Evolutionary conservation across 1,140 invertebrate genomes (phyloP).

Genomic region (Procambarus clarkii): DNA sequence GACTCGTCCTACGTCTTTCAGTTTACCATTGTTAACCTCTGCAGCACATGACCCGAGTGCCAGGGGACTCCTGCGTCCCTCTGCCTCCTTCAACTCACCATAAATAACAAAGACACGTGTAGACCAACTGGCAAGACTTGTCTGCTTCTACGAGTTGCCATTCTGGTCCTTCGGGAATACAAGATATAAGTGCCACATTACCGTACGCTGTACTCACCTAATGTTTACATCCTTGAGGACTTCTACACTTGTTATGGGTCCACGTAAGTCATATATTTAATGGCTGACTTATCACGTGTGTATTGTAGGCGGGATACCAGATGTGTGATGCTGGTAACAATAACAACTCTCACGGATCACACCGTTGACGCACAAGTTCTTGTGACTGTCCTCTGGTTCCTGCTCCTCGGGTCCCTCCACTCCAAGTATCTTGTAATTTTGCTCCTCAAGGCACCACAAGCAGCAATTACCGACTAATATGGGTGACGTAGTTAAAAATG

Average conservation of each 20-base stretch:
- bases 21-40: no score
- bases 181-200: background rate
- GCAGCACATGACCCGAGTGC: no score
- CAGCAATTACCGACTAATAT: no score
- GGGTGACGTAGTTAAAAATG: background rate
- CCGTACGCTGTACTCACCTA: background rate
- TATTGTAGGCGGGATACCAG: background rate
- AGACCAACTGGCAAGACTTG: background rate
- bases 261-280: conserved; percentile 2
- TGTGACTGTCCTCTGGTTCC: no score
- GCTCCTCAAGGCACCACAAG: no score
- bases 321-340: conserved; percentile 5
- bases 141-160: background rate
- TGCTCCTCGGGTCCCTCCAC: no score
- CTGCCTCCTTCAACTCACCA: no score
- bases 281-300: conserved; percentile 22
- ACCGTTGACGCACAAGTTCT: no score
- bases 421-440: no score
- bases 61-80: no score
- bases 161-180: background rate
- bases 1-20: no score
- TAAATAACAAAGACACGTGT: background rate
- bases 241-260: background rate
- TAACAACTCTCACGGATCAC: background rate
- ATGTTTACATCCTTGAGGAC: conserved; percentile 25